Base-by-base conservation (phyloP, 1,140 invertebrate genomes). In the Drosophila subobscura region DNA sequence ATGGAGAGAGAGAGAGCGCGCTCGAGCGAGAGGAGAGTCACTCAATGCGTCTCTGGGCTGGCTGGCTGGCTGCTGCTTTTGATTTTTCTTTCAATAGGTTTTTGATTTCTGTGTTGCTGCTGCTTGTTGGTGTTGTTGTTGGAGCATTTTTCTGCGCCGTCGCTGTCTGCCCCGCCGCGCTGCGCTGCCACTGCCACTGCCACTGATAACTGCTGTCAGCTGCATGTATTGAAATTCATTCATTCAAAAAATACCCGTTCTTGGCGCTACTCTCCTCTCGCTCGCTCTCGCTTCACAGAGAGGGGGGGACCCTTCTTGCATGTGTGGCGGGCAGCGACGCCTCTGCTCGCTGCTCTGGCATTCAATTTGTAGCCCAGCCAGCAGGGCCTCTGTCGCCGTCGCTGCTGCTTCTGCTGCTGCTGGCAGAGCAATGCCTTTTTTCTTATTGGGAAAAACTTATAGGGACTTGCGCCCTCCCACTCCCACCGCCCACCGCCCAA, bases 211-310 rank as follows among this genome's bases (percentile, higher is more conserved):
- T 74, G 72, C 65, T 67, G 83, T 88, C 84, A 88, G 84, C 83
- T 88, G 83, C 83, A 89, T 89, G 80, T 81, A 89, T 89, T 89
- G 86, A 89, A 89, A 89, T 89, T 89, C 86, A 89, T 89, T 89
- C 86, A 89, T 89, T 89, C 85, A 89, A 80, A 71, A 46, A 10
- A 27, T n/a, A n/a, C 23, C 45, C 52, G 55, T 59, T 53, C 40
- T 47, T 51, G 12, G 53, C 8, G 37, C 16, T 16, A 33, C 52
- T 53, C 47, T 29, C 57, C 73, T 41, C 73, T 57, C 63, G 50
- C 79, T 83, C 58, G 41, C 60, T 53, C 54, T 12, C 55, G 16
- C 10, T 2, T 20, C 16, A 20, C 16, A 20, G 10, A 37, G 33
- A 4, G 33, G 29, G 23, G 5, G 29, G 40, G 8, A 20, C 20